These are phyloP conservation scores for Ammospiza caudacuta DNA, from an alignment of 2,113 vertebrate species.

Conservation along the genomic window DNA sequence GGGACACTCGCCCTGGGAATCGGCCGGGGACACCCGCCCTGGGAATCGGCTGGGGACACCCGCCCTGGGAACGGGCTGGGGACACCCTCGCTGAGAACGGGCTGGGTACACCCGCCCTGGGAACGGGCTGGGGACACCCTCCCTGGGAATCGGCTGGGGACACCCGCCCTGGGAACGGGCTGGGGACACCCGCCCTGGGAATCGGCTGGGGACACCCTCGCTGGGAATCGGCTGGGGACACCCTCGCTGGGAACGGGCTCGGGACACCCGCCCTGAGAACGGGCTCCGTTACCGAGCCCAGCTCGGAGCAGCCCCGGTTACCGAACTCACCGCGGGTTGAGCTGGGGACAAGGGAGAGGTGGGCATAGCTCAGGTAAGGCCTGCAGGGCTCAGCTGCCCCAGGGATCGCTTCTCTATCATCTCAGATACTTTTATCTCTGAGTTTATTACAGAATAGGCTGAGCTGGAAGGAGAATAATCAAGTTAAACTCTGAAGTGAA, in stretches of 20 bases:
- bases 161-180: background rate
- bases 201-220: background rate
- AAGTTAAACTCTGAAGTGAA: background rate
- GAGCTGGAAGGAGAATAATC: background rate
- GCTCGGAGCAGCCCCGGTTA: background rate
- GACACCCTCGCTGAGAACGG: background rate
- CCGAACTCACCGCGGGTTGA: background rate
- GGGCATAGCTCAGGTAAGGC: background rate
- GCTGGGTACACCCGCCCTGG: background rate
- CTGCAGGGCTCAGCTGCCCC: background rate
- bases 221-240: too few relatives aligned
- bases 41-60: background rate
- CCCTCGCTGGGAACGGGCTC: background rate
- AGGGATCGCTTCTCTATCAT: background rate
- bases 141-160: background rate
- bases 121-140: background rate
- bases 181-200: background rate
- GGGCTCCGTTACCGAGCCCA: accelerated
- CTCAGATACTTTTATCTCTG: background rate
- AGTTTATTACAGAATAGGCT: background rate
- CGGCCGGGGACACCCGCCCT: too few relatives aligned
- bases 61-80: background rate
- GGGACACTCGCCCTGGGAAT: background rate
- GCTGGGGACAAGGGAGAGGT: background rate
- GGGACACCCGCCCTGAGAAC: background rate